Conservation (phyloP, 2,888 invertebrate species). For the Liodrosophila aerea region DNA sequence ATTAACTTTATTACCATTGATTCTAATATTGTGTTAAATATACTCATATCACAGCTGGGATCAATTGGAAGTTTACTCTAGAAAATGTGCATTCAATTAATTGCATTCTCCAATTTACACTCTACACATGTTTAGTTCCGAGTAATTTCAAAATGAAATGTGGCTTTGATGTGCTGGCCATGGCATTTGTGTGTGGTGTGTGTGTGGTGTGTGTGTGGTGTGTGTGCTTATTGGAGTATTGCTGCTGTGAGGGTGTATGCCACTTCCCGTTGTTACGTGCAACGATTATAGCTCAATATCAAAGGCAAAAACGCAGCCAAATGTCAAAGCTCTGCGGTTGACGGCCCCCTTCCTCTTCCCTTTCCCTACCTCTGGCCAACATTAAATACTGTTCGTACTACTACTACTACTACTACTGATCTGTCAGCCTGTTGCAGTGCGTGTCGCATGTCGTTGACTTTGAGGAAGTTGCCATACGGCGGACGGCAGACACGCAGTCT, state of each 20-base stretch:
- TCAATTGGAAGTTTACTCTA: no score
- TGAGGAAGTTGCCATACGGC: conserved; percentile 47
- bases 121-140: no score
- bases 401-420: no score
- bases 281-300: conserved; percentile 47
- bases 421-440: conserved; percentile 26
- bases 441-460: conserved; percentile 31
- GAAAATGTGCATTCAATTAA: no score
- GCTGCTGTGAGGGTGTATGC: conserved; percentile 22
- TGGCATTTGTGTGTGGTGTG: not conserved
- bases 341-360: conserved; percentile 14
- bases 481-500: conserved; percentile 35
- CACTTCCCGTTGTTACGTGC: conserved; percentile 52
- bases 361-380: not conserved
- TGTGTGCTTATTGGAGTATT: no score
- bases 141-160: not conserved
- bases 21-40: no score
- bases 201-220: conserved; percentile 1
- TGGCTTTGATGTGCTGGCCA: not conserved
- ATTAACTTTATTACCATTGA: no score
- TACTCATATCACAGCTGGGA: no score
- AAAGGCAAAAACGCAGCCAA: conserved; percentile 49
- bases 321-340: conserved; percentile 54
- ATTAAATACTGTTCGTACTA: not conserved
- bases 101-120: no score